phyloP scores from a whole-genome alignment of 2,797 vertebrate species.

The Gadopsis marmoratus region DNA sequence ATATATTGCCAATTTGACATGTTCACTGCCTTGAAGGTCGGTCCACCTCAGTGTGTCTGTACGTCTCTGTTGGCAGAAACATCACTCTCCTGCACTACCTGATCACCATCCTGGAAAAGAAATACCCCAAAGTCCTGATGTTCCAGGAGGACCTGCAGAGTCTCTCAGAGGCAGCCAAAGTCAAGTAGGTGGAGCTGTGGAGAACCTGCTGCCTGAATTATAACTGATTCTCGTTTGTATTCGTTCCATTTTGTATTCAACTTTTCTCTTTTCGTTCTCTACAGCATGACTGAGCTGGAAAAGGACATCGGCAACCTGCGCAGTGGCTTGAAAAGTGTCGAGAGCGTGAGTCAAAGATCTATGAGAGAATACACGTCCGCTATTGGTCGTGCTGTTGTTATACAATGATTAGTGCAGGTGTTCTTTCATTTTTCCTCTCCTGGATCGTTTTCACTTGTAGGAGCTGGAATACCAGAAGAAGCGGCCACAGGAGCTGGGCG shows the following conservation, averaged over 20 bases:
- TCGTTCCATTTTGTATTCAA: background rate
- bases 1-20: constrained; percentile 27
- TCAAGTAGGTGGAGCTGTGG: constrained; percentile 89
- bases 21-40: constrained; percentile 1
- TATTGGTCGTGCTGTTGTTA: constrained; percentile 1
- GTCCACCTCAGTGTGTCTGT: background rate
- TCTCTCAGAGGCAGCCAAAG: constrained; percentile 95
- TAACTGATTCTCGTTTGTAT: background rate
- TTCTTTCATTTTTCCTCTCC: background rate
- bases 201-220: background rate
- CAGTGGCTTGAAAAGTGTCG: constrained; percentile 94
- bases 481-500: constrained; percentile 88
- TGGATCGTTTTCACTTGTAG: constrained; percentile 70
- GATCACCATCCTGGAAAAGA: constrained; percentile 98
- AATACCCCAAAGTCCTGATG: constrained; percentile 94
- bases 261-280: constrained; percentile 3
- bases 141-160: constrained; percentile 93
- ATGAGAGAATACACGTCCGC: background rate
- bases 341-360: constrained; percentile 89
- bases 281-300: constrained; percentile 98
- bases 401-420: background rate
- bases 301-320: constrained; percentile 96
- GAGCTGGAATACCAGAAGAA: constrained; percentile 96
- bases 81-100: constrained; percentile 98
- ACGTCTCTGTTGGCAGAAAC: constrained; percentile 85